phyloP scores from a whole-genome alignment of 2,113 vertebrate genomes.

The Hoplias malabaricus region DNA sequence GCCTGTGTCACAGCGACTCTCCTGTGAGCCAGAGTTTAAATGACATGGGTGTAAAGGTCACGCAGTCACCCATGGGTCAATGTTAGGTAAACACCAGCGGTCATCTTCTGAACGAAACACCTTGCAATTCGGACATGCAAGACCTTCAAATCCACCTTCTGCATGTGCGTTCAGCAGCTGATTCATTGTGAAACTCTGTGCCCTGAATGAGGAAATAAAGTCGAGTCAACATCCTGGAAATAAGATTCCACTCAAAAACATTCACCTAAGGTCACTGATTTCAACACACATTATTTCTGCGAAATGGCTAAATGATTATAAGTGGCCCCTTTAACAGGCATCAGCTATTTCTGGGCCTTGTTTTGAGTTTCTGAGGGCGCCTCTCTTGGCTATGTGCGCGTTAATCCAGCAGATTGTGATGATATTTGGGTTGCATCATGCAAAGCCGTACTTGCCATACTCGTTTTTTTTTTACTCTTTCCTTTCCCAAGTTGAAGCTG shows the following conservation, averaged over 20 bases:
- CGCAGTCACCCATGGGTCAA: conserved; percentile 9
- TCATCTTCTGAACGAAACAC: neutral
- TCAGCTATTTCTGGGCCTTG: neutral
- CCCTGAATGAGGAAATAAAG: conserved; percentile 48
- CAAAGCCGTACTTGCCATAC: neutral
- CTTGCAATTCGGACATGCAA: neutral
- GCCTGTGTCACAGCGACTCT: neutral
- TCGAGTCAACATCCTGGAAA: conserved; percentile 41
- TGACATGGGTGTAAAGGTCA: conserved; percentile 16
- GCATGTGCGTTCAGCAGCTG: conserved; percentile 17
- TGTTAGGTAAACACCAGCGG: conserved; percentile 6
- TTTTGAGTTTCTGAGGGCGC: neutral
- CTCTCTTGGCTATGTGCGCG: neutral
- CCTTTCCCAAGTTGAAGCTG: conserved; percentile 18
- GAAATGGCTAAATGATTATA: conserved; percentile 20
- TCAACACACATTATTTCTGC: conserved; percentile 19
- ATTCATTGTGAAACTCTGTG: conserved; percentile 47
- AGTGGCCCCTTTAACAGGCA: neutral
- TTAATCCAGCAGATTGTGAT: conserved; percentile 30
- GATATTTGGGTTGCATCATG: conserved; percentile 46
- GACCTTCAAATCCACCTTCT: conserved; percentile 33
- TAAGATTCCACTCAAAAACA: conserved; percentile 33
- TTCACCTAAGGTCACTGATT: conserved; percentile 1
- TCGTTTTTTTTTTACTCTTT: conserved; percentile 7
- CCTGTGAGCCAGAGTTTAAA: neutral